phyloP scores from a whole-genome alignment of 2,888 invertebrate species.

The Leptura quadrifasciata region DNA sequence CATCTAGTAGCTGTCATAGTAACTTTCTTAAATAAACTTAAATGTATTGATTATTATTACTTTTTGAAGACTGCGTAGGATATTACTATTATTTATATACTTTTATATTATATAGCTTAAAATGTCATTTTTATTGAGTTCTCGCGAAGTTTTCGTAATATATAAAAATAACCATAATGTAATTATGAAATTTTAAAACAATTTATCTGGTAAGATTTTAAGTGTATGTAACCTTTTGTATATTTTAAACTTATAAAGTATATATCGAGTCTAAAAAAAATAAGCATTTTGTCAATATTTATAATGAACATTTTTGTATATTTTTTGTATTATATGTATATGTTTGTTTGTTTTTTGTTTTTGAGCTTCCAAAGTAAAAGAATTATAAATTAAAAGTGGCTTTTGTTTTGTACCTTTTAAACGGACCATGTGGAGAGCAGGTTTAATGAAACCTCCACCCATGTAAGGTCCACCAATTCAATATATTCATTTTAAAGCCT shows the following conservation, averaged over 20 bases:
- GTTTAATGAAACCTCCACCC: no score
- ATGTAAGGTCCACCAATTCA: no score
- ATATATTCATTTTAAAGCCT: no score
- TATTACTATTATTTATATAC: constrained; percentile 38
- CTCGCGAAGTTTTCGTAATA: constrained; percentile 32
- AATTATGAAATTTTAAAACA: constrained; percentile 29
- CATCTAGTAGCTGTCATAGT: constrained; percentile 12
- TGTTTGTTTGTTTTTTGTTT: constrained; percentile 40
- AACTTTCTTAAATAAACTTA: constrained; percentile 12
- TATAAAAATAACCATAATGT: constrained; percentile 20
- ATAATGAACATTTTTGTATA: constrained; percentile 39
- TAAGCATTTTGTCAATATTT: constrained; percentile 38
- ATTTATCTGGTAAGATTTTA: constrained; percentile 20
- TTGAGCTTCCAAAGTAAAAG: constrained; percentile 41
- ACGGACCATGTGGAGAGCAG: no score
- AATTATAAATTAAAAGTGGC: constrained; percentile 27
- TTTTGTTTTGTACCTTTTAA: neutral
- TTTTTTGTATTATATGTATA: constrained; percentile 44
- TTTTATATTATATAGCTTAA: constrained; percentile 38
- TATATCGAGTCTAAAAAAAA: constrained; percentile 20
- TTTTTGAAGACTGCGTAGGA: constrained; percentile 39
- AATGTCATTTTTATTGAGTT: constrained; percentile 22
- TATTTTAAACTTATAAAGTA: constrained; percentile 34
- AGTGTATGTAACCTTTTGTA: constrained; percentile 37
- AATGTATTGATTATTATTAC: constrained; percentile 18